Evolutionary conservation across 1,140 invertebrate species (phyloP).

Genomic region (Yoshiicerus persimilis): DNA sequence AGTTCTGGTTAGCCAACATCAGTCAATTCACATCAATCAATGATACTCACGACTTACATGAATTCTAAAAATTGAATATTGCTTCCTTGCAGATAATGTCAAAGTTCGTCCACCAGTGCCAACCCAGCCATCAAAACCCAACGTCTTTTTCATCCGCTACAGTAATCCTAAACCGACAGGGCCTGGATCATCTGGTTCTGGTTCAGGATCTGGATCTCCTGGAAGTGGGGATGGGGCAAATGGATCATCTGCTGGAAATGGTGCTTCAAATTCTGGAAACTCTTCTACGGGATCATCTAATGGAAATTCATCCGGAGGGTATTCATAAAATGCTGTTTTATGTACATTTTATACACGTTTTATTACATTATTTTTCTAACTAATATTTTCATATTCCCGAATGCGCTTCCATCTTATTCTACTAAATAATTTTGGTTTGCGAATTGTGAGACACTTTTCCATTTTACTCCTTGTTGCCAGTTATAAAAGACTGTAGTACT

Average conservation of each 20-base stretch:
- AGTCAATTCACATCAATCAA: not conserved
- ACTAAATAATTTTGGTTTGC: too few species aligned
- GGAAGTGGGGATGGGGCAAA: not conserved
- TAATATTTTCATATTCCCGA: not conserved
- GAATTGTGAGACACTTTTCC: not conserved
- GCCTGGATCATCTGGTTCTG: not conserved
- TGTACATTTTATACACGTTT: not conserved
- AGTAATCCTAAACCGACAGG: slow-evolving; percentile 55
- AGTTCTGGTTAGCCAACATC: not conserved
- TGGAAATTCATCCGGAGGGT: not conserved
- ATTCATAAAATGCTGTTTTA: not conserved
- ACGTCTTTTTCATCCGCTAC: slow-evolving; percentile 77
- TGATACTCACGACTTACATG: not conserved
- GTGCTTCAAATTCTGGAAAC: not conserved
- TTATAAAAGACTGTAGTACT: not conserved
- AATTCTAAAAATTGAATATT: not conserved
- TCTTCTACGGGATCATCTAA: not conserved
- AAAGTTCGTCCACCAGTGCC: slow-evolving; percentile 72
- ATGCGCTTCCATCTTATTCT: not conserved
- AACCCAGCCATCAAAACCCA: slow-evolving; percentile 79
- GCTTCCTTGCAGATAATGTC: not conserved
- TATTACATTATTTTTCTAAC: not conserved
- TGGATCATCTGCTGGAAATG: not conserved
- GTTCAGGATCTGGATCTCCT: not conserved
- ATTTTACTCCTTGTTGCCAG: not conserved